These are phyloP conservation scores for Columbina picui DNA, from an alignment of 2,113 vertebrate genomes.

Conservation along the genomic window DNA sequence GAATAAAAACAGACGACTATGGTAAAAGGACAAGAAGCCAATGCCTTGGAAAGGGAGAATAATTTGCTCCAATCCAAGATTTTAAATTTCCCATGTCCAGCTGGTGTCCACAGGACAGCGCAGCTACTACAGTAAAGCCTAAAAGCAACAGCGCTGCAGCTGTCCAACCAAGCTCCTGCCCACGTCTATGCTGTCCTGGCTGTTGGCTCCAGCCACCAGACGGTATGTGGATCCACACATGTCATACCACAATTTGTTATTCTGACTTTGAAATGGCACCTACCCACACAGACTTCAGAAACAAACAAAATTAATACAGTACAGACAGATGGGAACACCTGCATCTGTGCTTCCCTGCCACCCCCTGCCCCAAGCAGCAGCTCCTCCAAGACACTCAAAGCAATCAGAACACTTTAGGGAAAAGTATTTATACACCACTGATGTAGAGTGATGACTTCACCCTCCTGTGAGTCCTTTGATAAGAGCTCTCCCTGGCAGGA, in stretches of 20 bases:
- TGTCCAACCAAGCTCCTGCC: not conserved
- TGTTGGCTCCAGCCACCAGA: not conserved
- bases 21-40: not conserved
- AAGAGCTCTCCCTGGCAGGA: not conserved
- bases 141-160: not conserved
- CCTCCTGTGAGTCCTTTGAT: accelerated
- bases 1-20: not conserved
- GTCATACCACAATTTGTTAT: not conserved
- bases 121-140: not conserved
- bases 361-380: not conserved
- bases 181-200: not conserved
- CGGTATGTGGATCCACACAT: accelerated
- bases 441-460: not conserved
- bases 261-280: not conserved
- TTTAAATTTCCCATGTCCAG: not conserved
- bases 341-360: not conserved
- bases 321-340: not conserved
- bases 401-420: not conserved
- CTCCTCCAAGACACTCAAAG: not conserved
- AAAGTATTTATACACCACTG: not conserved
- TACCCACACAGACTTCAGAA: not conserved
- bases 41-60: not conserved
- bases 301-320: not conserved
- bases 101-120: not conserved
- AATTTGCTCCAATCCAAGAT: not conserved